A percentile compares a stretch with the other conserved stretches of the same genome.
Conservation (phyloP, 1,140 invertebrate genomes). For the Lepidurus arcticus region DNA sequence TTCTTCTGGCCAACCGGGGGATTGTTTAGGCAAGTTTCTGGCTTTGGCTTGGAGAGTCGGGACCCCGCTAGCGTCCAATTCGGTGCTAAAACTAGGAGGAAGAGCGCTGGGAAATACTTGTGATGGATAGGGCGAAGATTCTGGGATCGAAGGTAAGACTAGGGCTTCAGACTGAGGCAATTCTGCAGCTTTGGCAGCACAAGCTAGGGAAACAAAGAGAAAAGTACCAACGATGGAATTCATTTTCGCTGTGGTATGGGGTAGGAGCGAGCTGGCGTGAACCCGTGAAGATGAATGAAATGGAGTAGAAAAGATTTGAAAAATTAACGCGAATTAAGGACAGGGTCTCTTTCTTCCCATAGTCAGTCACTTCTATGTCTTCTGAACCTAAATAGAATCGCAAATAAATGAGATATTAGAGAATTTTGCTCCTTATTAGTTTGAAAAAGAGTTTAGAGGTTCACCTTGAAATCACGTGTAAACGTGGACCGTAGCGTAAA, state of each 20-base stretch:
- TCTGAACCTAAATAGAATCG: neutral
- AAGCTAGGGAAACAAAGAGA: neutral
- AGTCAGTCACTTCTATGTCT: neutral
- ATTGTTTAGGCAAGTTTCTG: neutral
- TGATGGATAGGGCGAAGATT: neutral
- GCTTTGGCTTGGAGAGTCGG: neutral
- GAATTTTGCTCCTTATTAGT: neutral
- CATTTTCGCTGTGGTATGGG: neutral
- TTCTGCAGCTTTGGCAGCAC: neutral
- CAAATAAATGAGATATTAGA: neutral
- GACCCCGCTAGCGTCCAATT: neutral
- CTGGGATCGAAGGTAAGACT: neutral
- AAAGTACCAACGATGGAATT: neutral
- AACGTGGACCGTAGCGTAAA: constrained; percentile 1
- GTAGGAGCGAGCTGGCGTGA: too few relatives aligned
- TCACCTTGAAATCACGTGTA: neutral
- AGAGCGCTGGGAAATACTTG: neutral
- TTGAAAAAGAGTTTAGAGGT: neutral
- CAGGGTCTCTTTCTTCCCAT: neutral
- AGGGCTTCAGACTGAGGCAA: neutral
- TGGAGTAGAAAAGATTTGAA: neutral
- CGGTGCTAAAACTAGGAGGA: neutral
- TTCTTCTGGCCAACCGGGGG: neutral
- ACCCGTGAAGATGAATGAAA: neutral
- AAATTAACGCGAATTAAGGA: neutral